Conservation (phyloP, 1,140 invertebrate species). For the Zophobas morio region DNA sequence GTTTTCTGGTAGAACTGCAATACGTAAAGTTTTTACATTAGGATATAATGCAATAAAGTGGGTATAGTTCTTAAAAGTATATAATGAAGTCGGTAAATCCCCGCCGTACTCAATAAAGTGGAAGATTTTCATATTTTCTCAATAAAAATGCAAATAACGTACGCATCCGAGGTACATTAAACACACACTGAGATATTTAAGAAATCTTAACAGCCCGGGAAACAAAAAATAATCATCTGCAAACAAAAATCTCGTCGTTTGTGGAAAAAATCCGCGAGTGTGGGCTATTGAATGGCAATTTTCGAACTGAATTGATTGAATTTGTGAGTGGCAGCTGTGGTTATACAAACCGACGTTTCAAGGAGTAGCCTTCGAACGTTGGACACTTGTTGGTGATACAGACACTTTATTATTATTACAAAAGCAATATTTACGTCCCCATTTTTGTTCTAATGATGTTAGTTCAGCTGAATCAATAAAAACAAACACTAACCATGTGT, state of each 20-base stretch:
- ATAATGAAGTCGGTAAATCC: constrained; percentile 46
- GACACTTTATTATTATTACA: constrained; percentile 1
- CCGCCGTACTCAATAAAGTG: constrained; percentile 42
- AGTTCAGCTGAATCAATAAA: constrained; percentile 21
- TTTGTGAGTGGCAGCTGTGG: constrained; percentile 28
- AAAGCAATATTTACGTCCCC: constrained; percentile 13
- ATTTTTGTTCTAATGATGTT: constrained; percentile 18
- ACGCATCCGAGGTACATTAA: constrained; percentile 49
- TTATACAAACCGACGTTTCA: constrained; percentile 24
- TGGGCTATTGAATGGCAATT: constrained; percentile 1
- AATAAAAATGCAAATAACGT: constrained; percentile 48
- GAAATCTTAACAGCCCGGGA: constrained; percentile 39
- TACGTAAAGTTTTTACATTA: constrained; percentile 34
- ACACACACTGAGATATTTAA: constrained; percentile 46
- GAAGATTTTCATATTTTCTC: constrained; percentile 47
- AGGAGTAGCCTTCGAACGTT: not conserved
- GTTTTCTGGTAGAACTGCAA: not conserved
- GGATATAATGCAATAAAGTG: constrained; percentile 36
- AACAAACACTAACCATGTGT: constrained; percentile 1
- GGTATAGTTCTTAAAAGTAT: constrained; percentile 40
- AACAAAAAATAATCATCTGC: constrained; percentile 31
- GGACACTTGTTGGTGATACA: constrained; percentile 29
- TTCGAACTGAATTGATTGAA: constrained; percentile 33
- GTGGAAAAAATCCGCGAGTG: not conserved
- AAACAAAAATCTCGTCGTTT: not conserved